Evolutionary conservation across 2,113 vertebrate species (phyloP).

Genomic region (Trematocara zebra): DNA sequence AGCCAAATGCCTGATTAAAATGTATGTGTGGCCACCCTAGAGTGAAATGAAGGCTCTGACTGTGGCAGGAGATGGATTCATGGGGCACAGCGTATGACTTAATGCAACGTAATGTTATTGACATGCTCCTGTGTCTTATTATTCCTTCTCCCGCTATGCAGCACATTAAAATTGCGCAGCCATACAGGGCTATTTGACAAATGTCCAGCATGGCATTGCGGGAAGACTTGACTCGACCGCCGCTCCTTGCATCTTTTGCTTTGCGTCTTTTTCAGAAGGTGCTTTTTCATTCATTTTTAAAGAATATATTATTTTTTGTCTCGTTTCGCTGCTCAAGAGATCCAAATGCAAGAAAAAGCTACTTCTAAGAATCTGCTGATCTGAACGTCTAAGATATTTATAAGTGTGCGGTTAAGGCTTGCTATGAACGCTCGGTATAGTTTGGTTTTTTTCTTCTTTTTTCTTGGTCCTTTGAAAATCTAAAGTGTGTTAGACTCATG

Average conservation of each 20-base stretch:
- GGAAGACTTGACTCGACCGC: not conserved
- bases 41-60: slow-evolving; percentile 63
- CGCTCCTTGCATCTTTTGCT: not conserved
- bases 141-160: slow-evolving; percentile 28
- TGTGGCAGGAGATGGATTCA: slow-evolving; percentile 61
- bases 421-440: not conserved
- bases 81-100: slow-evolving; percentile 40
- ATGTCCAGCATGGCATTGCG: slow-evolving; percentile 17
- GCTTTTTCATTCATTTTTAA: not conserved
- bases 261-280: not conserved
- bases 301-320: not conserved
- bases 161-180: slow-evolving; percentile 34
- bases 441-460: not conserved
- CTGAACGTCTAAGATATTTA: not conserved
- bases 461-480: slow-evolving; percentile 13
- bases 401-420: not conserved
- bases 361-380: not conserved
- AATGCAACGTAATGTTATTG: slow-evolving; percentile 67
- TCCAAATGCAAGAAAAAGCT: not conserved
- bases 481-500: not conserved
- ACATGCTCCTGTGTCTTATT: slow-evolving; percentile 61
- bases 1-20: slow-evolving; percentile 71
- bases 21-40: slow-evolving; percentile 67
- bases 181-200: slow-evolving; percentile 32
- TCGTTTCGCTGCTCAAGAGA: not conserved